Evolutionary conservation across 1,140 invertebrate species (phyloP).

Genomic region (Lucilia cuprina): DNA sequence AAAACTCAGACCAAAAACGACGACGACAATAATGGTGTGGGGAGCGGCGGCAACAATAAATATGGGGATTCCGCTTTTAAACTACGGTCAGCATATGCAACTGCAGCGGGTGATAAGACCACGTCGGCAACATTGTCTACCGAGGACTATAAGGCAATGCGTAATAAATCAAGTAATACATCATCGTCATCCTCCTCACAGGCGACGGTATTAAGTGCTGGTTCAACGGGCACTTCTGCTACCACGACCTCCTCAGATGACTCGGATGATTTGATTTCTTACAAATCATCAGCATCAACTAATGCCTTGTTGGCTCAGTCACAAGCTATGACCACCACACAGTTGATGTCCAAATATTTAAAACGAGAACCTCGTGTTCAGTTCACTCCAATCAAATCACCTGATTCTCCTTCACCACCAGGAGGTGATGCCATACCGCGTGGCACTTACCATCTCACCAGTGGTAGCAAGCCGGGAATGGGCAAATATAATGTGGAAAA

Average conservation of each 20-base stretch:
- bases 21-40: constrained; percentile 35
- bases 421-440: constrained; percentile 54
- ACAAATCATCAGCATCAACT: constrained; percentile 59
- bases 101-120: not conserved
- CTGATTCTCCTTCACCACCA: constrained; percentile 58
- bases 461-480: not conserved
- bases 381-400: constrained; percentile 59
- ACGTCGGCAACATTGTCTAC: constrained; percentile 35
- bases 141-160: constrained; percentile 57
- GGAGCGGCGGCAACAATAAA: constrained; percentile 31
- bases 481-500: constrained; percentile 34
- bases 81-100: constrained; percentile 24
- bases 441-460: constrained; percentile 56
- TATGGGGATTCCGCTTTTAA: constrained; percentile 43
- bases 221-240: constrained; percentile 57
- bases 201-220: constrained; percentile 58
- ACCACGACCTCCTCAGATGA: constrained; percentile 59
- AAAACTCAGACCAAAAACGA: constrained; percentile 49
- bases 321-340: constrained; percentile 60
- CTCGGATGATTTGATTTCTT: constrained; percentile 57
- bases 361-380: constrained; percentile 58
- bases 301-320: constrained; percentile 58
- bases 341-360: constrained; percentile 59
- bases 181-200: constrained; percentile 59
- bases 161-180: constrained; percentile 58